These are phyloP conservation scores for Phataginus tricuspis DNA, from an alignment of 2,797 vertebrate genomes.

Conservation along the genomic window DNA sequence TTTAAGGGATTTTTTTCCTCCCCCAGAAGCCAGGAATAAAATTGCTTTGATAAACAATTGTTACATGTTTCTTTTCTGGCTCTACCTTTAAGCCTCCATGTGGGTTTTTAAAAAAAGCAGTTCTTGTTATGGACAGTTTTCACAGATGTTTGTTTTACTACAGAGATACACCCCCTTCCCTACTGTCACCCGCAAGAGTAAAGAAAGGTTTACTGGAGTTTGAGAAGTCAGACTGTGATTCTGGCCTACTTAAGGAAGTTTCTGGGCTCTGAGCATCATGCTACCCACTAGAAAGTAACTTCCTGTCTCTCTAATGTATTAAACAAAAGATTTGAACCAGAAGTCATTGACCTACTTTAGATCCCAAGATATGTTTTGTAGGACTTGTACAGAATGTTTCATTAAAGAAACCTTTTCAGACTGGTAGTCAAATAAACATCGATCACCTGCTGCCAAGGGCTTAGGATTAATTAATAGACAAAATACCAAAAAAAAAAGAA, in stretches of 20 bases:
- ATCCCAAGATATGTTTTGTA: not conserved
- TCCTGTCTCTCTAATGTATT: not conserved
- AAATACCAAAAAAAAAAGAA: not conserved
- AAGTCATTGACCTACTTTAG: not conserved
- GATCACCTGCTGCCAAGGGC: not conserved
- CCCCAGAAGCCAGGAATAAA: constrained; percentile 9
- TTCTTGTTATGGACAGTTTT: not conserved
- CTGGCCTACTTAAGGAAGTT: not conserved
- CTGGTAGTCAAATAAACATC: not conserved
- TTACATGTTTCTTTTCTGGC: not conserved
- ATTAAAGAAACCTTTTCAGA: not conserved
- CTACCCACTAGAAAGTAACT: not conserved
- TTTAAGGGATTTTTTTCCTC: not conserved
- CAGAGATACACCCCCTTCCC: not conserved
- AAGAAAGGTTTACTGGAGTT: not conserved
- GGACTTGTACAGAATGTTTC: not conserved
- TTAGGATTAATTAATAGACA: not conserved
- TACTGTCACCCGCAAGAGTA: not conserved
- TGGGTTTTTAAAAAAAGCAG: not conserved
- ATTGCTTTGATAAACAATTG: constrained; percentile 19
- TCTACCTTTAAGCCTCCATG: not conserved
- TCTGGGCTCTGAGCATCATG: not conserved
- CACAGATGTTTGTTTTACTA: not conserved
- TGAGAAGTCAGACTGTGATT: not conserved
- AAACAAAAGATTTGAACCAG: not conserved